A percentile compares a stretch with the other conserved stretches of the same genome.
These are phyloP conservation scores for Drosophila nannoptera DNA, from an alignment of 1,140 invertebrate species.

Conservation along the genomic window DNA sequence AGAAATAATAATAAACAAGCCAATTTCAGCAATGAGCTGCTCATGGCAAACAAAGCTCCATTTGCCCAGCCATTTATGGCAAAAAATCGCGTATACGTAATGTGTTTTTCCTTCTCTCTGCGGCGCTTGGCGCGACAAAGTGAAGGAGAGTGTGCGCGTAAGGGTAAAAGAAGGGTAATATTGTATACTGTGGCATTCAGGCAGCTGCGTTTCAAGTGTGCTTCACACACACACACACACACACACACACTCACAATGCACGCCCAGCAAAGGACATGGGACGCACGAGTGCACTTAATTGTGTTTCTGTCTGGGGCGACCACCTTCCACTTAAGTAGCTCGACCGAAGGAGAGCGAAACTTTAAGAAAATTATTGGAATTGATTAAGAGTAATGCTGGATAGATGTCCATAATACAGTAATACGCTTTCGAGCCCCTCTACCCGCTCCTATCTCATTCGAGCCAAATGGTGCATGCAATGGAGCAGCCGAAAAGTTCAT, in stretches of 20 bases:
- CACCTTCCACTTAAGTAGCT: slow-evolving; percentile 10
- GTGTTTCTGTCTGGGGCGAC: slow-evolving; percentile 50
- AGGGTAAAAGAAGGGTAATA: slow-evolving; percentile 31
- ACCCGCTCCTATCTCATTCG: not conserved
- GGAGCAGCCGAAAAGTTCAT: slow-evolving; percentile 4
- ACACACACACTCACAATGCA: slow-evolving; percentile 13
- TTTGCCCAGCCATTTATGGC: slow-evolving; percentile 53
- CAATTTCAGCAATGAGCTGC: slow-evolving; percentile 44
- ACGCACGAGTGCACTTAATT: slow-evolving; percentile 57
- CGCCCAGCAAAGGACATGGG: slow-evolving; percentile 28
- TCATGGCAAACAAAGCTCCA: slow-evolving; percentile 63
- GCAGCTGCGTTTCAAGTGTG: slow-evolving; percentile 44
- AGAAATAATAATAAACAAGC: slow-evolving; percentile 58
- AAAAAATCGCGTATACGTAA: slow-evolving; percentile 65
- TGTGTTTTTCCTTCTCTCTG: slow-evolving; percentile 22
- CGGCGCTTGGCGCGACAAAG: slow-evolving; percentile 31
- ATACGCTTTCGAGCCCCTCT: not conserved
- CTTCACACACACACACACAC: slow-evolving; percentile 5
- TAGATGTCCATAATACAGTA: not conserved
- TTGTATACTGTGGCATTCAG: slow-evolving; percentile 35
- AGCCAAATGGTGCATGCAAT: not conserved
- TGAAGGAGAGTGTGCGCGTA: not conserved
- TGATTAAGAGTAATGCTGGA: slow-evolving; percentile 10
- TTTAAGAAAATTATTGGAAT: slow-evolving; percentile 17
- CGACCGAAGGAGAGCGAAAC: slow-evolving; percentile 13